Evolutionary conservation across 2,113 vertebrate genomes (phyloP).

Genomic region (Chlamydotis undulata): DNA sequence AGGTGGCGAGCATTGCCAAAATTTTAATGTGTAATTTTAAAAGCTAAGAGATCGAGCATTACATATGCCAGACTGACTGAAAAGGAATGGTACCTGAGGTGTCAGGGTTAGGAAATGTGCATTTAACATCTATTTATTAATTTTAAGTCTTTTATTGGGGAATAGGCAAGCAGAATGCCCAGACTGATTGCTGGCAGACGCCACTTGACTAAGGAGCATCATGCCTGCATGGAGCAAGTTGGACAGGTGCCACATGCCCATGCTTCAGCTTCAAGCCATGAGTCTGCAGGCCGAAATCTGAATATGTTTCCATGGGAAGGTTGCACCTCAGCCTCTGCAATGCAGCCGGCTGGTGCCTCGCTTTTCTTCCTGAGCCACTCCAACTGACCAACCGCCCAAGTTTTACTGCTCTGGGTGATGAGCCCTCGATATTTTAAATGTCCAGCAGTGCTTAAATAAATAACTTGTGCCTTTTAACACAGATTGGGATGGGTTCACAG

Average conservation of each 20-base stretch:
- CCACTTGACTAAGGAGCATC: not conserved
- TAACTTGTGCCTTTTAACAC: not conserved
- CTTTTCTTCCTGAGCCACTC: not conserved
- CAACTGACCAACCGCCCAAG: rapidly evolving
- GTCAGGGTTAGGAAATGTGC: not conserved
- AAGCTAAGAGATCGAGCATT: not conserved
- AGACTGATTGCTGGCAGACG: not conserved
- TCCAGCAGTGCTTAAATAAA: not conserved
- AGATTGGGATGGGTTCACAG: not conserved
- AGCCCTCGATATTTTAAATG: not conserved
- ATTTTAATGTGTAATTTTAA: not conserved
- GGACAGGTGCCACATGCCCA: not conserved
- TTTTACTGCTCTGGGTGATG: not conserved
- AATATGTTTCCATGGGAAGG: rapidly evolving
- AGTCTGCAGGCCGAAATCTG: not conserved
- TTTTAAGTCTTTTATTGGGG: not conserved
- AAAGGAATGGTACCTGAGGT: not conserved
- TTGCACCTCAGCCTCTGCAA: not conserved
- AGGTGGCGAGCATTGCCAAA: not conserved
- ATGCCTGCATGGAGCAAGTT: not conserved
- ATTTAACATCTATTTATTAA: not conserved
- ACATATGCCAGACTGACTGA: not conserved
- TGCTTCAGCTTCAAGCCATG: not conserved
- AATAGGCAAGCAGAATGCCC: not conserved
- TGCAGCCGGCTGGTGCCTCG: rapidly evolving